A percentile compares a stretch with the other conserved stretches of the same genome.
These are phyloP conservation scores for Tetramorium alpestre DNA, from an alignment of 1,140 invertebrate species.

Conservation along the genomic window DNA sequence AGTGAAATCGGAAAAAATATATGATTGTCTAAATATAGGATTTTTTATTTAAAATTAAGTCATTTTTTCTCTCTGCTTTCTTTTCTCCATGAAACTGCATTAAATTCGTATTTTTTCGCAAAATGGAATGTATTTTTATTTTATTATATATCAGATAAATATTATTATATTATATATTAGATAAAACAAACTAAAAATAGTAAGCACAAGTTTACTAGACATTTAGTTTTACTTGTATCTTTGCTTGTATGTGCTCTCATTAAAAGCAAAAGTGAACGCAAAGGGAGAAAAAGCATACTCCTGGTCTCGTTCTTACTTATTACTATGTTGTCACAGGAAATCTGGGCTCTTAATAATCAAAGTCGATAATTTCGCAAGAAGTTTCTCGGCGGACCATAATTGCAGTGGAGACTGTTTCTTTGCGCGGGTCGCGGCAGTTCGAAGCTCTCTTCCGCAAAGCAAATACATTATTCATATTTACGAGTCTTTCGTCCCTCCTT, in stretches of 20 bases:
- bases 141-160: not conserved
- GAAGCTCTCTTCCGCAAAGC: constrained; percentile 42
- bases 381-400: constrained; percentile 48
- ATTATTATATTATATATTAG: not conserved
- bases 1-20: not conserved
- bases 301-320: constrained; percentile 7
- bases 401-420: constrained; percentile 54
- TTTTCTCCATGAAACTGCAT: not conserved
- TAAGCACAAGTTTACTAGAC: not conserved
- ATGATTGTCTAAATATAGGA: not conserved
- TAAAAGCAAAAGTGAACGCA: not conserved
- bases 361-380: constrained; percentile 52
- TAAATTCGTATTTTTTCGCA: not conserved
- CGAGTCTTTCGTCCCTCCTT: constrained; percentile 32
- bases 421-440: constrained; percentile 38
- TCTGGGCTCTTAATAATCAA: constrained; percentile 54
- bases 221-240: not conserved
- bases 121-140: not conserved
- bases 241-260: not conserved
- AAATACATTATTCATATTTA: constrained; percentile 64
- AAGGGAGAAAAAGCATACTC: not conserved
- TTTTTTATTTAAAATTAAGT: not conserved
- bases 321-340: constrained; percentile 9
- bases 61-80: not conserved
- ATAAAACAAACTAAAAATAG: not conserved